A percentile compares a stretch with the other conserved stretches of the same genome.
Conservation (phyloP, 2,113 vertebrate genomes). For the Dromiciops gliroides region DNA sequence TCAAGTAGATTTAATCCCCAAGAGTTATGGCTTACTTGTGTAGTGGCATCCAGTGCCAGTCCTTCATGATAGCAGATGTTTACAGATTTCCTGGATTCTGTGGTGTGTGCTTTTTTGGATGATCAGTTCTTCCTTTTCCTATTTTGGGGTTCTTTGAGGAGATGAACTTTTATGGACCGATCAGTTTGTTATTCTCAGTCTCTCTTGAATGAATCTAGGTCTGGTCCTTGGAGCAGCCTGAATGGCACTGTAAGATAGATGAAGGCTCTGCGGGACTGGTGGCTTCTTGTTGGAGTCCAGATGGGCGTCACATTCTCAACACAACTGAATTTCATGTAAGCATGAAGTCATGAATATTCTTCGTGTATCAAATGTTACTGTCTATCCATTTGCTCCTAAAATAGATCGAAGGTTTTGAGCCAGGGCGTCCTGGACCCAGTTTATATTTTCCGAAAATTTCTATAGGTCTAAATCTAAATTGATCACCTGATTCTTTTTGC, state of each 20-base stretch:
- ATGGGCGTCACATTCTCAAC: slow-evolving; percentile 98
- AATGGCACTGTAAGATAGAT: slow-evolving; percentile 98
- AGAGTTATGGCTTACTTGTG: slow-evolving; percentile 84
- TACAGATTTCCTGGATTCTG: background rate
- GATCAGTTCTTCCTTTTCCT: background rate
- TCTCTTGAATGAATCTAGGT: slow-evolving; percentile 83
- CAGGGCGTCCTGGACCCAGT: slow-evolving; percentile 46
- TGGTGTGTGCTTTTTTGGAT: background rate
- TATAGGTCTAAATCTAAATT: background rate
- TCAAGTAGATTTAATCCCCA: accelerated
- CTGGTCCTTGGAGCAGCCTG: slow-evolving; percentile 96
- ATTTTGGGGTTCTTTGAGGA: accelerated
- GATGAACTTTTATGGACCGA: background rate
- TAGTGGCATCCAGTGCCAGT: slow-evolving; percentile 87
- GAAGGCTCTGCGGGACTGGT: slow-evolving; percentile 97
- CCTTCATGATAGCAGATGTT: slow-evolving; percentile 80
- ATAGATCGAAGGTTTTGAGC: slow-evolving; percentile 80
- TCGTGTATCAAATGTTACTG: slow-evolving; percentile 86
- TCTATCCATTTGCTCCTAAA: slow-evolving; percentile 83
- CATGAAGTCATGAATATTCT: slow-evolving; percentile 77
- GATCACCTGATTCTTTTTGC: background rate
- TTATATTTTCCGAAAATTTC: accelerated
- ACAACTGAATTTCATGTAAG: slow-evolving; percentile 98
- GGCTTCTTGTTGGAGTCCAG: slow-evolving; percentile 96
- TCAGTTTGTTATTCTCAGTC: accelerated